phyloP scores from a whole-genome alignment of 2,113 vertebrate genomes.

The Apodemus speciosus region DNA sequence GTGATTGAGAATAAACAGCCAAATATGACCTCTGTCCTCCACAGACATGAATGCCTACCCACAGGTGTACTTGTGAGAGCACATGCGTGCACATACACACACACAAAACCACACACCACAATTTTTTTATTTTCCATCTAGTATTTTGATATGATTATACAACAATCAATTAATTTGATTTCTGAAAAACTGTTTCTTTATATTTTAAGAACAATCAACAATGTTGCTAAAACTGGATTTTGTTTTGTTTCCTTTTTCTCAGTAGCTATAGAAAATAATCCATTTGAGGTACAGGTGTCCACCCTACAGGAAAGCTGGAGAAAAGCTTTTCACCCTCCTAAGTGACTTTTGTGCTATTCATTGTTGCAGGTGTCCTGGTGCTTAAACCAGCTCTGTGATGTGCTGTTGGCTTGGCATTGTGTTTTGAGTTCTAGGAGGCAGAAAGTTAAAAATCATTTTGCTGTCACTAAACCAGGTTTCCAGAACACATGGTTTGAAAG shows the following conservation, averaged over 20 bases:
- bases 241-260: not conserved
- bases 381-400: not conserved
- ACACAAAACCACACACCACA: not conserved
- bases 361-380: not conserved
- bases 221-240: not conserved
- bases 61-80: not conserved
- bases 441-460: slow-evolving; percentile 26
- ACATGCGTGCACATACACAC: not conserved
- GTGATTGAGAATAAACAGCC: not conserved
- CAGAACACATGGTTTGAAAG: slow-evolving; percentile 13
- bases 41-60: not conserved
- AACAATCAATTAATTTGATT: not conserved
- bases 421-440: not conserved
- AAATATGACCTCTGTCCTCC: not conserved
- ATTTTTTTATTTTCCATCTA: not conserved
- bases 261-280: not conserved
- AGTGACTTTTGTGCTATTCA: not conserved
- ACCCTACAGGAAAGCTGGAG: not conserved
- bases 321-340: not conserved
- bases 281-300: not conserved
- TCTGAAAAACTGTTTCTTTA: not conserved
- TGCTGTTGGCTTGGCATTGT: not conserved
- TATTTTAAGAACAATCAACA: slow-evolving; percentile 29
- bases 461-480: not conserved
- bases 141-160: slow-evolving; percentile 23